Percentiles rank a stretch among this genome's conserved stretches.
These are phyloP conservation scores for Raja brachyura DNA, from an alignment of 2,113 vertebrate species.

Conservation along the genomic window DNA sequence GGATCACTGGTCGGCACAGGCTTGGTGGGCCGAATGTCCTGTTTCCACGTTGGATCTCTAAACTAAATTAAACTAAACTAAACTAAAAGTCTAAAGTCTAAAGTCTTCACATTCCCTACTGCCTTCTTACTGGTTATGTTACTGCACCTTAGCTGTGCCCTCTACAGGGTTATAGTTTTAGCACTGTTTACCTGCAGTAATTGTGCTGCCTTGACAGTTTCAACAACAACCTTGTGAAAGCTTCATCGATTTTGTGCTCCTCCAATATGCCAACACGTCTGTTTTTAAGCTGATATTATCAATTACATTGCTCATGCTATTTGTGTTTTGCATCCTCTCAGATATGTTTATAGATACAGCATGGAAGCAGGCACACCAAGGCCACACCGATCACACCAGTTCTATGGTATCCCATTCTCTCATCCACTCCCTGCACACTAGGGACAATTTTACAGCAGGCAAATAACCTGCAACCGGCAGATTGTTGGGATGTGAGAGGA, in stretches of 20 bases:
- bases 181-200: not conserved
- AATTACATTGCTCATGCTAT: not conserved
- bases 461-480: too few species aligned
- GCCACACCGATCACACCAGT: too few species aligned
- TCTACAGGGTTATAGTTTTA: not conserved
- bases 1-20: too few species aligned
- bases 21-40: too few species aligned
- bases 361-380: too few species aligned
- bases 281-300: conserved; percentile 15
- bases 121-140: conserved; percentile 9
- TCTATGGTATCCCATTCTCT: too few species aligned
- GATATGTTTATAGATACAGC: not conserved
- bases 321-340: not conserved
- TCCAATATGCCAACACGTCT: not conserved
- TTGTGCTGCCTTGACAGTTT: conserved; percentile 14
- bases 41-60: too few species aligned
- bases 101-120: not conserved
- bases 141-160: not conserved
- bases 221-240: not conserved
- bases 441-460: too few species aligned
- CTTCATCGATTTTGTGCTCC: not conserved
- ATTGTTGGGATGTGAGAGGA: too few species aligned
- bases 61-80: too few species aligned
- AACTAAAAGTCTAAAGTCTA: too few species aligned
- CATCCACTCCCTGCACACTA: too few species aligned